Evolutionary conservation across 2,113 vertebrate genomes (phyloP).

Genomic region (Lynx canadensis): DNA sequence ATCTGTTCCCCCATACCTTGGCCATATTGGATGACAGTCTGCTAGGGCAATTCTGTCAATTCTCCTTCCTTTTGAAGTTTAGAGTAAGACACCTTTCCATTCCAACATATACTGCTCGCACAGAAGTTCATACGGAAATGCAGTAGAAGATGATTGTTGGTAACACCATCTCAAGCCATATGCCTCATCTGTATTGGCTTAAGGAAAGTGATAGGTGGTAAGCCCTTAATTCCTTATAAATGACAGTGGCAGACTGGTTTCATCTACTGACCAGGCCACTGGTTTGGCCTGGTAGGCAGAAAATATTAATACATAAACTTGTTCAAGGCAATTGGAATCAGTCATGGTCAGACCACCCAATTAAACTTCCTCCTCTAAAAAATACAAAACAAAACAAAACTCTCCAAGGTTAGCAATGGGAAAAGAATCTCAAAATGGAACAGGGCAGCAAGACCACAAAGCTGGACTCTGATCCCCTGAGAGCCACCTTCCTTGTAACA

Average conservation of each 20-base stretch:
- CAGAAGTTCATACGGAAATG: not conserved
- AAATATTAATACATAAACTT: not conserved
- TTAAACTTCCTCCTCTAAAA: not conserved
- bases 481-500: not conserved
- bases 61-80: constrained; percentile 3
- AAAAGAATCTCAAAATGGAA: not conserved
- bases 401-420: not conserved
- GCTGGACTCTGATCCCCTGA: not conserved
- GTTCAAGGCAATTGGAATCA: not conserved
- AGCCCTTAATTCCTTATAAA: not conserved
- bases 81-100: not conserved
- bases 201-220: not conserved
- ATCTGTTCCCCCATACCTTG: not conserved
- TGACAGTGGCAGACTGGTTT: not conserved
- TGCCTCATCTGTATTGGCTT: not conserved
- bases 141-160: not conserved
- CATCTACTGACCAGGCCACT: not conserved
- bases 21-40: not conserved
- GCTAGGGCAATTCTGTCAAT: not conserved
- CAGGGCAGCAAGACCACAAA: not conserved
- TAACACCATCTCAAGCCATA: not conserved
- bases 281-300: not conserved
- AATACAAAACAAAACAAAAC: constrained; percentile 26
- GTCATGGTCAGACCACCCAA: not conserved
- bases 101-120: not conserved